Base-by-base conservation (phyloP, 1,140 invertebrate genomes). In the Diachasma alloeum region DNA sequence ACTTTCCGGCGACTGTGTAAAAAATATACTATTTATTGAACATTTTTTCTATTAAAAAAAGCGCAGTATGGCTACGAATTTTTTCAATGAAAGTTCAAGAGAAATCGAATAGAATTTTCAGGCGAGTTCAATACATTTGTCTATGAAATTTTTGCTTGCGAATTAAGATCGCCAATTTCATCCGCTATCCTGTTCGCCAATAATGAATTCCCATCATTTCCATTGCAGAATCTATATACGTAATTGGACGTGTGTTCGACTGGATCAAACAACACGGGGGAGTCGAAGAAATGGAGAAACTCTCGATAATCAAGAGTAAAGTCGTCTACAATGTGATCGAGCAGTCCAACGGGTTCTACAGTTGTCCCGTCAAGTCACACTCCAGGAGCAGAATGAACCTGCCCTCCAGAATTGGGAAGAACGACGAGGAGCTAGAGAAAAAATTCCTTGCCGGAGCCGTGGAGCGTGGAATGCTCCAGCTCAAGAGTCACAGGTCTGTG, bases 211-310 rank as follows among this genome's bases (percentile, higher is more conserved):
- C 42, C 13, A 44, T 24, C 39, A 59, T 67, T 74, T 71, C 26
- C 15, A 42, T 19, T 92, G 78, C 90, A 99, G 98, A 78, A 96
- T 99, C 79, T 99, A n/a, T n/a, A n/a, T n/a, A 99, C 87, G 93
- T 98, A 10, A 95, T 97, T 90, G 94, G 94, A 9, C 89, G 95
- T 81, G 96, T 98, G 4, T 94, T 99, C 70, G 91, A 97, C 85
- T 99, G 98, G 98, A 95, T 99, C n/a, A 93, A 95, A 85, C 90
- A 91, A 39, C 91, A 96, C 78, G 97, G 97, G 9, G 97, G 98
- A n/a, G 88, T 98, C 0, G 91, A 93, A 59, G 93, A 90, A 66
- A 99, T 99, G 97, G 92, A 94, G 76, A 89, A 92, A 74, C 84
- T 91, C 11, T 92, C 95, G 0, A 87, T 89, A 0, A 88, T 90